Percentiles rank a stretch among this genome's conserved stretches.
Evolutionary conservation across 2,888 invertebrate species (phyloP).

Genomic region (Aleiodes leptofemur): DNA sequence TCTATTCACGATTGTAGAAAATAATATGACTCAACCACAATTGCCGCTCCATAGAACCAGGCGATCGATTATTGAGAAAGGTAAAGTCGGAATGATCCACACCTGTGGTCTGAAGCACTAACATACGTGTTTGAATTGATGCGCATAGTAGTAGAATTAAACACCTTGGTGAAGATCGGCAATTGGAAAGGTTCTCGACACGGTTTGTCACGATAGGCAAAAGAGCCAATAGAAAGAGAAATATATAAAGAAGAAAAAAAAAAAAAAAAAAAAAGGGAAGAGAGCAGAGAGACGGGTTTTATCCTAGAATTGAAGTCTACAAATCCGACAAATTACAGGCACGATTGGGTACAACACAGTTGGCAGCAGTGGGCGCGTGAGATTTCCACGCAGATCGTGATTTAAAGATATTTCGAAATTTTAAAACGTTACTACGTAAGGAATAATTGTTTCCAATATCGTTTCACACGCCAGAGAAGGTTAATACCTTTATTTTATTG

Average conservation of each 20-base stretch:
- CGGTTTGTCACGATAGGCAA: slow-evolving; percentile 49
- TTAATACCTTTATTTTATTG: slow-evolving; percentile 21
- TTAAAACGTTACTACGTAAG: slow-evolving; percentile 53
- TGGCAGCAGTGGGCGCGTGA: slow-evolving; percentile 48
- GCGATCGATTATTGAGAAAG: slow-evolving; percentile 52
- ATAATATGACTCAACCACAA: too few species aligned
- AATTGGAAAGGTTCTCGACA: slow-evolving; percentile 27
- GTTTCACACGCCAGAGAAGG: slow-evolving; percentile 42
- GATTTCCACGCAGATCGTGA: slow-evolving; percentile 55
- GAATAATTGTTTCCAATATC: slow-evolving; percentile 58
- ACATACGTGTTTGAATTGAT: slow-evolving; percentile 14
- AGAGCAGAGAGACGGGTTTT: slow-evolving; percentile 50
- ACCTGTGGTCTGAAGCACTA: slow-evolving; percentile 33
- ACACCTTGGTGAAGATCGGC: slow-evolving; percentile 36
- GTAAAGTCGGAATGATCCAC: slow-evolving; percentile 40
- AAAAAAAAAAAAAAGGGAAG: too few species aligned
- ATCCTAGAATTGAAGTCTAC: slow-evolving; percentile 30
- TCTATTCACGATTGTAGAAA: too few species aligned
- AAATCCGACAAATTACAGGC: slow-evolving; percentile 58
- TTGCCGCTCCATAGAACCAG: slow-evolving; percentile 9
- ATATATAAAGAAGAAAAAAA: background rate
- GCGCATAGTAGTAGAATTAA: slow-evolving; percentile 11
- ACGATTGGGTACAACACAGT: slow-evolving; percentile 47
- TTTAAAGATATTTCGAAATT: slow-evolving; percentile 53
- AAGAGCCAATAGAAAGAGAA: slow-evolving; percentile 21